phyloP scores from a whole-genome alignment of 2,888 invertebrate genomes.

The Oasisia sp. region DNA sequence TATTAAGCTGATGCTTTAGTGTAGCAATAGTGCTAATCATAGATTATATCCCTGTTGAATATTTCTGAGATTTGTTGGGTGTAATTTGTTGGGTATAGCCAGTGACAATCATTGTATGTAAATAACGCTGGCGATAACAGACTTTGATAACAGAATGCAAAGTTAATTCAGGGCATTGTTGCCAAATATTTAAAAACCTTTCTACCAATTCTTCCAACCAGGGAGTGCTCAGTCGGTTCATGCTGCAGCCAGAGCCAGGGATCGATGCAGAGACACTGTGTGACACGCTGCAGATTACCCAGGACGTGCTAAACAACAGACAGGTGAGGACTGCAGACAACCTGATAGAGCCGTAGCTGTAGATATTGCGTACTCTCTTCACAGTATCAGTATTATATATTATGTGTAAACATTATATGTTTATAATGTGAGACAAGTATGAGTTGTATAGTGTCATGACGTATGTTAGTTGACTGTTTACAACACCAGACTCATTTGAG shows the following conservation, averaged over 20 bases:
- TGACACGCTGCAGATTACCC: not conserved
- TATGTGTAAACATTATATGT: too few relatives aligned
- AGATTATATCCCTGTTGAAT: too few relatives aligned
- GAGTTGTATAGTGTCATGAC: too few relatives aligned
- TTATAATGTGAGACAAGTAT: too few relatives aligned
- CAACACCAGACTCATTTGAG: too few relatives aligned
- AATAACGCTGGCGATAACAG: too few relatives aligned
- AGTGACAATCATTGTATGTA: too few relatives aligned
- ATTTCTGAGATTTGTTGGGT: too few relatives aligned
- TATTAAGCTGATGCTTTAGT: too few relatives aligned
- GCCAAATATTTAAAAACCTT: not conserved
- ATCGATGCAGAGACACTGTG: not conserved
- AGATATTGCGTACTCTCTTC: not conserved
- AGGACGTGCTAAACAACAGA: slow-evolving; percentile 9
- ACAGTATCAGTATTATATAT: not conserved
- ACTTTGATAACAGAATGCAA: not conserved
- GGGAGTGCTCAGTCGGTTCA: not conserved
- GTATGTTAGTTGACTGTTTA: too few relatives aligned
- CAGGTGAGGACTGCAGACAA: not conserved
- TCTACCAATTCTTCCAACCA: not conserved
- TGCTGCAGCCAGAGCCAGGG: not conserved
- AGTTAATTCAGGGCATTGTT: not conserved
- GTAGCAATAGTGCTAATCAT: too few relatives aligned
- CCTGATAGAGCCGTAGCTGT: not conserved
- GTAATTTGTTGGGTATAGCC: too few relatives aligned